Base-by-base conservation (phyloP, 1,140 invertebrate genomes). In the Papilio polyxenes region DNA sequence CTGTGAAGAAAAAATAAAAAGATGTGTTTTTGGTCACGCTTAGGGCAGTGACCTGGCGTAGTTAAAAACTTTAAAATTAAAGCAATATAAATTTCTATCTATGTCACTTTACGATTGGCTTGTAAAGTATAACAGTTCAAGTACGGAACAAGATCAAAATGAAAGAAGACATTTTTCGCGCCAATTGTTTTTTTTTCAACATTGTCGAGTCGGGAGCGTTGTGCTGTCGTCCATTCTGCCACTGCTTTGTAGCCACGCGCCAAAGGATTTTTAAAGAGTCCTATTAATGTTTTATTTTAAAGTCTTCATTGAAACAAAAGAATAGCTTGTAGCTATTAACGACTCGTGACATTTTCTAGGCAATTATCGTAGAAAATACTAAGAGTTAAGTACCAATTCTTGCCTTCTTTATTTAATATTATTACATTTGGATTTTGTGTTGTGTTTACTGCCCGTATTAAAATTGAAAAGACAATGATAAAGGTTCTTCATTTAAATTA, bases 161-260 rank as follows among this genome's bases (percentile, higher is more conserved):
- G 62, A 65, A 11, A 65, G 13, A 59, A n/a, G 62, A 5, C 62
- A 37, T 65, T 65, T 65, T 65, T 65, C 62, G 23, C 62, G 62
- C 62, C 62, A 31, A 10, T 65, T 62, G 59, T 65, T 53, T 53
- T 65, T 65, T 65, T 65, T 65, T 65, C 13, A 65, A 65, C 59
- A 23, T 65, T 53, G 51, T 15, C 51, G 10, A 20, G 59, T 53
- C 23, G 62, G 11, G 5, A 23, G 62, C 62, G 10, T 23, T 65
- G 62, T 65, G 62, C 62, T 13, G 8, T n/a, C 59, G 59, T 31
- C 62, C 23, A 31, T 65, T 65, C 62, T 31, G 62, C 62, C 62
- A 65, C 62, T 65, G 62, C 62, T 65, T 31, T 65, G 23, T 37
- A 65, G 23, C 11, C 23, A 65, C 23, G 62, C 23, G 62, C 23